These are phyloP conservation scores for Chironomus tentans DNA, from an alignment of 2,888 invertebrate genomes.

Conservation along the genomic window DNA sequence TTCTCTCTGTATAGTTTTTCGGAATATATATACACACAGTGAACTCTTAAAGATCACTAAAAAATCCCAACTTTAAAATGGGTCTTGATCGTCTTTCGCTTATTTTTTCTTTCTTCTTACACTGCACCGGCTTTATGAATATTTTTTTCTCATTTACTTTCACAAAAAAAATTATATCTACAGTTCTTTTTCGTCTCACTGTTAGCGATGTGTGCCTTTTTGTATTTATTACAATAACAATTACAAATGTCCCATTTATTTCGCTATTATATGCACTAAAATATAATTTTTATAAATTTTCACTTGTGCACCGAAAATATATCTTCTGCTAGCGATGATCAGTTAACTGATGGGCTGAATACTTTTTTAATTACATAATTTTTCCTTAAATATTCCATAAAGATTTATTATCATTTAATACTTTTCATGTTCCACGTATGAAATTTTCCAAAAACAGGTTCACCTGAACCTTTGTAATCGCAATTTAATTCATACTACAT, in stretches of 20 bases:
- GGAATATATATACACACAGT: not conserved
- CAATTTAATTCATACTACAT: too few relatives aligned
- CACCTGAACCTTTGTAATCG: too few relatives aligned
- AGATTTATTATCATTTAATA: too few relatives aligned
- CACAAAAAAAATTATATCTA: not conserved
- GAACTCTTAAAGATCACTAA: not conserved
- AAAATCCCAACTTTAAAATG: not conserved
- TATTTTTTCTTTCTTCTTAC: not conserved
- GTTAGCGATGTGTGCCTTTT: not conserved
- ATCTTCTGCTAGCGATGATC: too few relatives aligned
- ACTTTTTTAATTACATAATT: too few relatives aligned
- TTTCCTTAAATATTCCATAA: too few relatives aligned
- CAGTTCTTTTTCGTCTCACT: not conserved
- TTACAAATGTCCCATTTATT: conserved; percentile 19
- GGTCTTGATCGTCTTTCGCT: not conserved
- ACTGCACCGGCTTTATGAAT: conserved; percentile 18
- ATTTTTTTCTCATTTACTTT: conserved; percentile 18
- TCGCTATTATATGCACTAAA: not conserved
- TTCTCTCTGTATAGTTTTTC: not conserved
- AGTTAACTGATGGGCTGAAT: too few relatives aligned
- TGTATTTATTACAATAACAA: not conserved
- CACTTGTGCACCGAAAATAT: too few relatives aligned
- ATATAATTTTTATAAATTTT: too few relatives aligned
- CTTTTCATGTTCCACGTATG: too few relatives aligned
- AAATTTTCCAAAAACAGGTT: too few relatives aligned